These are phyloP conservation scores for Nautilus pompilius DNA, from an alignment of 1,140 invertebrate species.

Conservation along the genomic window DNA sequence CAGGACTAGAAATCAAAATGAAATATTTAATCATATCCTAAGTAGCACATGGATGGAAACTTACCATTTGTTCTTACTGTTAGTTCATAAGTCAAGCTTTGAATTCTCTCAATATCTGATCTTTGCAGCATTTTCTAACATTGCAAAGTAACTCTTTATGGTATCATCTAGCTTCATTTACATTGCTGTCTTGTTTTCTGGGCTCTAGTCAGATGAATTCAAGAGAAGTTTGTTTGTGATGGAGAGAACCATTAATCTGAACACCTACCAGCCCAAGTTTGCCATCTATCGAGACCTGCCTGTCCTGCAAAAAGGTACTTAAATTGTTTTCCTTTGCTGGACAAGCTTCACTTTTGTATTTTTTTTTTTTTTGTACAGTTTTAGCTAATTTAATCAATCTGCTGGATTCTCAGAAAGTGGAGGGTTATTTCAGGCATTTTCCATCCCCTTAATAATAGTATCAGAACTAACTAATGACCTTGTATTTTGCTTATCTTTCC, in stretches of 20 bases:
- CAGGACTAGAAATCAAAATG: too few relatives aligned
- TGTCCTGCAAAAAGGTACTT: neutral
- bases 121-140: neutral
- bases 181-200: neutral
- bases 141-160: too few relatives aligned
- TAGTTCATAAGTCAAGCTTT: neutral
- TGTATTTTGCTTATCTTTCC: too few relatives aligned
- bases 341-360: neutral
- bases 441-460: too few relatives aligned
- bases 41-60: too few relatives aligned
- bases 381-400: too few relatives aligned
- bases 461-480: too few relatives aligned
- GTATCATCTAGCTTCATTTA: neutral
- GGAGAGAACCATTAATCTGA: conserved; percentile 52
- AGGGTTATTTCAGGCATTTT: too few relatives aligned
- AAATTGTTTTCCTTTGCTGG: neutral
- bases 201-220: conserved; percentile 45
- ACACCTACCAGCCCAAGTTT: conserved; percentile 52
- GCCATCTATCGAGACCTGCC: conserved; percentile 40
- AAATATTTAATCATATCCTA: too few relatives aligned
- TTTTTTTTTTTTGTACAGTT: too few relatives aligned
- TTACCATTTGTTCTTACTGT: too few relatives aligned
- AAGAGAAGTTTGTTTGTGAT: conserved; percentile 47
- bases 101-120: neutral
- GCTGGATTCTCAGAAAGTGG: too few relatives aligned